These are phyloP conservation scores for Cosmia trapezina DNA, from an alignment of 2,888 invertebrate species.

Conservation along the genomic window DNA sequence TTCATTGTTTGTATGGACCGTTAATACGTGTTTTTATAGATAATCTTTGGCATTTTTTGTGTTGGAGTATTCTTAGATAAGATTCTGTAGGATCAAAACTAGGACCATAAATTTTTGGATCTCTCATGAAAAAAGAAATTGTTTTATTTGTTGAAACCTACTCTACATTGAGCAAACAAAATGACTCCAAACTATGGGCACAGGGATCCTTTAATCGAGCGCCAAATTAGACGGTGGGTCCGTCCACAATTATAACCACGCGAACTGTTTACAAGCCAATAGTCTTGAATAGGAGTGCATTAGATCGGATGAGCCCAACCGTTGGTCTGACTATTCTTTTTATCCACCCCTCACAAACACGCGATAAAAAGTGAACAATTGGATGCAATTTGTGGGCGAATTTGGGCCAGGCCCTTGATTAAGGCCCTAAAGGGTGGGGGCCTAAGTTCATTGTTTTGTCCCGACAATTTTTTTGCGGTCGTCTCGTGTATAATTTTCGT, in stretches of 20 bases:
- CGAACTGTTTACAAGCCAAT: slow-evolving; percentile 81
- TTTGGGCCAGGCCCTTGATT: slow-evolving; percentile 88
- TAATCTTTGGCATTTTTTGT: slow-evolving; percentile 12
- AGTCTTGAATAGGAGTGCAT: slow-evolving; percentile 81
- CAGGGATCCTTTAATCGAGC: slow-evolving; percentile 66
- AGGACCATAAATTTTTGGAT: not conserved
- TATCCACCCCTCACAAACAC: slow-evolving; percentile 79
- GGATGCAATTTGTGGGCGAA: slow-evolving; percentile 90
- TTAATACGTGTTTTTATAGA: slow-evolving; percentile 49
- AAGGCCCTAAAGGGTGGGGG: slow-evolving; percentile 79
- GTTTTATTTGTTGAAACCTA: not conserved
- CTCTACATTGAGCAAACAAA: slow-evolving; percentile 18
- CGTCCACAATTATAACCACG: slow-evolving; percentile 77
- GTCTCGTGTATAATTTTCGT: slow-evolving; percentile 78
- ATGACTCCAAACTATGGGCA: slow-evolving; percentile 27
- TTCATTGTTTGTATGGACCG: slow-evolving; percentile 63
- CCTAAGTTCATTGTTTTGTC: slow-evolving; percentile 84
- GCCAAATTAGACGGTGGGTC: slow-evolving; percentile 74
- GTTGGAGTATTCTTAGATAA: slow-evolving; percentile 14
- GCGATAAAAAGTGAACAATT: slow-evolving; percentile 90
- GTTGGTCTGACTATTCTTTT: slow-evolving; percentile 78
- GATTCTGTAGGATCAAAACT: not conserved
- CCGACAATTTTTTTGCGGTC: slow-evolving; percentile 79
- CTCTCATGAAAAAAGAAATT: not conserved
- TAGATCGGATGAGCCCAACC: slow-evolving; percentile 78